These are phyloP conservation scores for Bradypodion ventrale DNA, from an alignment of 2,797 vertebrate genomes.

Conservation along the genomic window DNA sequence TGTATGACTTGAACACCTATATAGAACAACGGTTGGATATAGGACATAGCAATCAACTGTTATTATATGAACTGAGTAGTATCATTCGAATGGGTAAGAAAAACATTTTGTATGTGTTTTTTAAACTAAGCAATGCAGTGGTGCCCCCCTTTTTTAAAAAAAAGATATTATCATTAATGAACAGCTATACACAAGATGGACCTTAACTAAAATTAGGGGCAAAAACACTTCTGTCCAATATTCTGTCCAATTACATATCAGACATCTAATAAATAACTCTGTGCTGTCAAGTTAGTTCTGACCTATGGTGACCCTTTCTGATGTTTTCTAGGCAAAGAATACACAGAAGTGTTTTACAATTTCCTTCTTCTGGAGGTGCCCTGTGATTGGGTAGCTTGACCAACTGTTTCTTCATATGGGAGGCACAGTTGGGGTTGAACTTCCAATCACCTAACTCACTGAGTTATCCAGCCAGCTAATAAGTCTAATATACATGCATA, in stretches of 20 bases:
- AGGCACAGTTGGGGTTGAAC: no score
- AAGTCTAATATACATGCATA: neutral
- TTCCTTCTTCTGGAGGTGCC: no score
- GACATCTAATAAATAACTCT: no score
- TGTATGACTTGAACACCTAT: constrained; percentile 95
- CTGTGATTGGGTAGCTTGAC: no score
- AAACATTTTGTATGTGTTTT: neutral
- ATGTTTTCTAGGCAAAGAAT: no score
- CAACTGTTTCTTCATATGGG: no score
- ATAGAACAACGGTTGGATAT: constrained; percentile 94
- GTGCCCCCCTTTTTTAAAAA: constrained; percentile 5
- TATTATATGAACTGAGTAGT: constrained; percentile 95
- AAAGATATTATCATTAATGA: neutral
- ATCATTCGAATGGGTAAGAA: constrained; percentile 94
- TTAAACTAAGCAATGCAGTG: constrained; percentile 7
- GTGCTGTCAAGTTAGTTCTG: no score
- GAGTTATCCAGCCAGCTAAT: no score
- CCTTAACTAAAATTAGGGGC: constrained; percentile 18
- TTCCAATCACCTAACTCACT: no score
- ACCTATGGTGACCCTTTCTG: no score
- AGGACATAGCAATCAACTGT: constrained; percentile 93
- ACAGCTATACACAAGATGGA: neutral
- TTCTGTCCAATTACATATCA: no score
- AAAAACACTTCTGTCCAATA: neutral
- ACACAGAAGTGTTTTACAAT: no score